Base-by-base conservation (phyloP, 1,140 invertebrate species). In the Caerostris darwini region DNA sequence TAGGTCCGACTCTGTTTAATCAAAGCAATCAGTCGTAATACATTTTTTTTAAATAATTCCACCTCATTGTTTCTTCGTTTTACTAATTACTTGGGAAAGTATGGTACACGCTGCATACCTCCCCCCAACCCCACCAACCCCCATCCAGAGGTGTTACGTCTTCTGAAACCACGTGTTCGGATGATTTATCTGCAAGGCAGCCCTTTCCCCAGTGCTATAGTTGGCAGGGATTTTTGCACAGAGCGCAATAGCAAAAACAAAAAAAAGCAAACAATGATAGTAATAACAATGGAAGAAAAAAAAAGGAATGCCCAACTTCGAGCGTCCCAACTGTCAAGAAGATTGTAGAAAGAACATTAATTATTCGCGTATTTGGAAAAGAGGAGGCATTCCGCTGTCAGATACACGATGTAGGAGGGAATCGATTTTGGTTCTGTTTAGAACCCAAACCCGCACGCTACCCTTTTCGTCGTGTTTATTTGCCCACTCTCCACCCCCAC, bases 341-440 rank as follows among this genome's bases (percentile, higher is more conserved):
- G n/a, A 56, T 17, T 8, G 10, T 7, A 17, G 56, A n/a, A 17
- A 8, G 87, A 90, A 90, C 87, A 90, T 90, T 90, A 90, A 90
- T 90, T 90, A 90, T 90, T 90, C 87, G 61, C 34, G 87, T 90
- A 90, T 90, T 90, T 90, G 61, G 87, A 90, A 90, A 58, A 90
- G 64, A 69, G 87, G 87, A 54, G 87, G 87, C 53, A 90, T 90
- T 71, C 50, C 14, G 59, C 50, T 90, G 87, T 90, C 87, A 90
- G 67, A 57, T 64, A 90, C 87, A 90, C 50, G 87, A 50, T 56
- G 87, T 53, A 53, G 87, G 87, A 71, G 87, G 85, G 85, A 88
- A 88, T 88, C 85, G 50, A 88, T 88, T 53, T 67, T 67, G 61
- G 61, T n/a, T 67, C 12, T 67, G 61, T 67, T 67, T 85, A 56